These are phyloP conservation scores for Saxidomus purpurata DNA, from an alignment of 1,140 invertebrate genomes.

Conservation along the genomic window DNA sequence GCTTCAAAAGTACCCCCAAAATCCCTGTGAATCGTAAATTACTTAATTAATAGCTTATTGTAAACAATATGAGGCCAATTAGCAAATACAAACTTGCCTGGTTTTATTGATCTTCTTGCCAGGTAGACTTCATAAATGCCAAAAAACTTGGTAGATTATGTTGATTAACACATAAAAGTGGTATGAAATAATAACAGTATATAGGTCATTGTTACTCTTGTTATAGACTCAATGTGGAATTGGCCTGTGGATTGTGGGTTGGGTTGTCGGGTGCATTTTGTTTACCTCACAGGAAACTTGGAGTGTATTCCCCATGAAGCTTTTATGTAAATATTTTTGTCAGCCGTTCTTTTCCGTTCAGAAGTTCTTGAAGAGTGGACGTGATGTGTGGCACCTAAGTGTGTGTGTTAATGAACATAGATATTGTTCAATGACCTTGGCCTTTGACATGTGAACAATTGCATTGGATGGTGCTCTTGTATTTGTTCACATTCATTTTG, in stretches of 20 bases:
- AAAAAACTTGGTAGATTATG: slow-evolving; percentile 9
- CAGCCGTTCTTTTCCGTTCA: background rate
- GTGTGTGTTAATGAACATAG: no score
- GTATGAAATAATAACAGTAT: background rate
- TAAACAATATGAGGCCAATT: slow-evolving; percentile 27
- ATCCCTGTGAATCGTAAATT: slow-evolving; percentile 11
- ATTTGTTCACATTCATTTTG: no score
- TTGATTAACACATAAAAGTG: slow-evolving; percentile 5
- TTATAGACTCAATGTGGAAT: background rate
- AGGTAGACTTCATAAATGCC: slow-evolving; percentile 8
- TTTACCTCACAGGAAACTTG: background rate
- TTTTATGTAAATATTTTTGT: background rate
- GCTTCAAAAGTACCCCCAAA: background rate
- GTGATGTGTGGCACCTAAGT: no score
- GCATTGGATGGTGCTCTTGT: no score
- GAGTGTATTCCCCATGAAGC: no score
- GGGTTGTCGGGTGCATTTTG: background rate
- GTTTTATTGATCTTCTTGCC: slow-evolving; percentile 18
- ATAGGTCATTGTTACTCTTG: slow-evolving; percentile 14
- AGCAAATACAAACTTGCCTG: background rate
- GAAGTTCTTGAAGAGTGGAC: background rate
- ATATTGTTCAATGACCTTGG: no score
- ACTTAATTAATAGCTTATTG: slow-evolving; percentile 25
- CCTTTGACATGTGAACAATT: no score
- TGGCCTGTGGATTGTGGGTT: background rate